A percentile compares a stretch with the other conserved stretches of the same genome.
These are phyloP conservation scores for Eulithis testata DNA, from an alignment of 2,888 invertebrate species.

Conservation along the genomic window DNA sequence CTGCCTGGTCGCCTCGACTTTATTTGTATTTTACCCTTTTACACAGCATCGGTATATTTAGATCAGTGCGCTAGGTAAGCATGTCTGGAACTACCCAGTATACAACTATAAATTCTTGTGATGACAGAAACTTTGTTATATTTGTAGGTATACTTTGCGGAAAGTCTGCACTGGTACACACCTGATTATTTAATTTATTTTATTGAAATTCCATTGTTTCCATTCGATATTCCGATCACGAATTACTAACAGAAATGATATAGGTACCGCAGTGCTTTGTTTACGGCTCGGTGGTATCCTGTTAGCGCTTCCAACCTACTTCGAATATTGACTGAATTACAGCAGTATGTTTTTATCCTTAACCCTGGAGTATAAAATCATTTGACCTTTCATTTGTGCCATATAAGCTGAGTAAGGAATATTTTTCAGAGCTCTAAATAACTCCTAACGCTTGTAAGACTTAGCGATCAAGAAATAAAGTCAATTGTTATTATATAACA, in stretches of 20 bases:
- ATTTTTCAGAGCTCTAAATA: no score
- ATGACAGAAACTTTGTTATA: neutral
- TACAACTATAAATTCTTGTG: conserved; percentile 13
- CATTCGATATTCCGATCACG: conserved; percentile 1
- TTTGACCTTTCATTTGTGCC: no score
- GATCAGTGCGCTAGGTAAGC: conserved; percentile 11
- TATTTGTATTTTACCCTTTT: conserved; percentile 20
- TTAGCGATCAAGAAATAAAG: no score
- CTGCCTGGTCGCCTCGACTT: conserved; percentile 14
- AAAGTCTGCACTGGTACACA: conserved; percentile 4
- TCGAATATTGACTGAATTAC: neutral
- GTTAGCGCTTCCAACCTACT: neutral
- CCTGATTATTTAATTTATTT: conserved; percentile 5
- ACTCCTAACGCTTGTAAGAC: no score
- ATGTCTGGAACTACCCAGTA: conserved; percentile 20
- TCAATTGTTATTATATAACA: no score
- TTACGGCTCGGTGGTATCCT: neutral
- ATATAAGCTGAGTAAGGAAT: no score
- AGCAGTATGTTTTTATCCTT: no score
- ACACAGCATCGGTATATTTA: conserved; percentile 28
- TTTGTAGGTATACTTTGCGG: neutral
- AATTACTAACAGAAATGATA: conserved; percentile 1
- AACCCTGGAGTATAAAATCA: neutral
- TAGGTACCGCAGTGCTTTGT: neutral
- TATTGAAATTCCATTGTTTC: conserved; percentile 11